These are phyloP conservation scores for Threskiornis aethiopicus DNA, from an alignment of 2,797 vertebrate species.

Conservation along the genomic window DNA sequence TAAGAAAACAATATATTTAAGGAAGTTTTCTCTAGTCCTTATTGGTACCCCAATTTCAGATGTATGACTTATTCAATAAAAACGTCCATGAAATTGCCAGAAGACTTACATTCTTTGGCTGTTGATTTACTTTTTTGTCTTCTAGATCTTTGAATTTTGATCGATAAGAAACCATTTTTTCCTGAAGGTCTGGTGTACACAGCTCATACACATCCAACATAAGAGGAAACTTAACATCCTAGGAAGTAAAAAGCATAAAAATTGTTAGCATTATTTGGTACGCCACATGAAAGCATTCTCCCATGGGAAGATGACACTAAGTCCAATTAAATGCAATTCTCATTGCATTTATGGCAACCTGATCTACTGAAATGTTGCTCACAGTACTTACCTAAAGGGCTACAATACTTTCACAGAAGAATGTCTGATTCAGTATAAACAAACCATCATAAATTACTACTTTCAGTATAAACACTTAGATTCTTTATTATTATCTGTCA, in stretches of 20 bases:
- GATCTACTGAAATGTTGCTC: not conserved
- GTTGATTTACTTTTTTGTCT: conserved; percentile 92
- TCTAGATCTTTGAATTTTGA: conserved; percentile 97
- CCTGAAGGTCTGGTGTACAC: conserved; percentile 91
- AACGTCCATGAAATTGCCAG: not conserved
- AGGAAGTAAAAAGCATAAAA: not conserved
- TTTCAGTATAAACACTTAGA: not conserved
- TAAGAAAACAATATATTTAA: not conserved
- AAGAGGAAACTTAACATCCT: conserved; percentile 99
- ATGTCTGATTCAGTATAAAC: not conserved
- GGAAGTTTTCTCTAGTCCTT: not conserved
- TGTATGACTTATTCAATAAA: not conserved
- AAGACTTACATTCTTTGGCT: conserved; percentile 84
- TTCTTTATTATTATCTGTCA: not conserved
- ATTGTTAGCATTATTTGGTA: not conserved
- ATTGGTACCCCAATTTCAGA: not conserved
- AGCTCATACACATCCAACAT: conserved; percentile 98
- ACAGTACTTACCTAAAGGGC: not conserved
- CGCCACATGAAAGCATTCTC: not conserved
- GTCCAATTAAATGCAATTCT: not conserved
- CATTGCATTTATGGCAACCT: not conserved
- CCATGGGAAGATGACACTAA: not conserved
- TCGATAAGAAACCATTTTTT: conserved; percentile 91
- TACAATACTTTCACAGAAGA: not conserved
- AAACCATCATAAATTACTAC: not conserved